Base-by-base conservation (phyloP, 2,888 invertebrate species). In the Drosophila affinis region DNA sequence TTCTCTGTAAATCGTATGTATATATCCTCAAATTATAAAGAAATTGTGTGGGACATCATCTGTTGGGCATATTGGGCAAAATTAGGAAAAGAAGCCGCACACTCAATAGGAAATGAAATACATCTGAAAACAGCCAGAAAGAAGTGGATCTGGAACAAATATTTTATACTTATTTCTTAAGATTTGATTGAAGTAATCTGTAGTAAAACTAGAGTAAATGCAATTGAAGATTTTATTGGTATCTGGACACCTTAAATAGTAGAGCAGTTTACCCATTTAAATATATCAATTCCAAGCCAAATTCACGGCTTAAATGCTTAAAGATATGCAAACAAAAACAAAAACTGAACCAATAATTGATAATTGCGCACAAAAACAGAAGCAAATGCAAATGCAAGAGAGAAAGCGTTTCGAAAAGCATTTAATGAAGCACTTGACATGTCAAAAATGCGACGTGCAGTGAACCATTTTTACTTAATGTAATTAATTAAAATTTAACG, bases 401-500 rank as follows among this genome's bases (percentile, higher is more conserved):
- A 24, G 3, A 12, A 39, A 39, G 39, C 39, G 39, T 39, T 39
- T 39, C 48, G 39, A 55, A 47, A 44, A 39, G 39, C 56, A 45
- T 62, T 71, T 57, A 71, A 72, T 72, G 52, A 63, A 21, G 75
- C 82, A 87, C 87, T 82, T 71, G 63, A 77, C 65, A 65, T 77
- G 82, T 83, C 81, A 84, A 76, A 85, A 76, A 72, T 61, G 34
- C 55, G 39, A 21, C 57, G 18, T 54, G 58, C 81, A 56, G 60
- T 76, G 64, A 68, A 58, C 76, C 71, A 71, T 73, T 87, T 76
- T 84, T 86, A 78, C 78, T 85, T 86, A 88, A 88, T 79, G 81
- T 69, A 83, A 83, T 85, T 88, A 86, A 86, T 86, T 88, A 88
- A 83, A 87, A 77, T 72, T 80, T 77, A 86, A 85, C 84, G 76